phyloP scores from a whole-genome alignment of 2,888 invertebrate genomes.

The Eilema caniola region DNA sequence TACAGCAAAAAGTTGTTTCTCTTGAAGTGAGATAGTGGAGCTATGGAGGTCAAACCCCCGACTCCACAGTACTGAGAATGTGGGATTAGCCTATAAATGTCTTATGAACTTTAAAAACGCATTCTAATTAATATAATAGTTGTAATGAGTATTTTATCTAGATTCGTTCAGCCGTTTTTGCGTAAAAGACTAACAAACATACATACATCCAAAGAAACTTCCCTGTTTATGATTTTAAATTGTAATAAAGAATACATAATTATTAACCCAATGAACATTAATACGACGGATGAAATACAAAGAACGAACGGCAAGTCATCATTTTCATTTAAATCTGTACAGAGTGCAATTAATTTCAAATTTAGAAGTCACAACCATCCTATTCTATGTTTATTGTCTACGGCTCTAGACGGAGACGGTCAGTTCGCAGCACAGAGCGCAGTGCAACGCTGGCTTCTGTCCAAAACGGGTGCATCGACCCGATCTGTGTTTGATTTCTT shows the following conservation, averaged over 20 bases:
- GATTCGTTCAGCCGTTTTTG: no score
- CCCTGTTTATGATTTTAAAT: no score
- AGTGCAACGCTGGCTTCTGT: slow-evolving; percentile 65
- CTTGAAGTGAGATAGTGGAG: no score
- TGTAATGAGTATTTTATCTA: no score
- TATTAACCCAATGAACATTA: not conserved
- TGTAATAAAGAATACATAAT: not conserved
- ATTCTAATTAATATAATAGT: no score
- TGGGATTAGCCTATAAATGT: no score
- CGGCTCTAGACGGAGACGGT: slow-evolving; percentile 50
- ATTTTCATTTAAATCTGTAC: not conserved
- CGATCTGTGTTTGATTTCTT: slow-evolving; percentile 43
- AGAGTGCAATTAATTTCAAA: slow-evolving; percentile 33
- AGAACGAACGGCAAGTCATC: not conserved
- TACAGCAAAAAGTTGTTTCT: no score
- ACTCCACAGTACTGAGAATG: no score
- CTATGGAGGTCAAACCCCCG: no score
- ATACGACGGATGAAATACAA: not conserved
- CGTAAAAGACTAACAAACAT: no score
- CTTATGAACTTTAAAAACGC: no score
- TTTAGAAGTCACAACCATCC: slow-evolving; percentile 42
- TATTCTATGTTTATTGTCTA: slow-evolving; percentile 59
- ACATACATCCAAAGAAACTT: no score
- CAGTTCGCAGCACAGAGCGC: slow-evolving; percentile 50
- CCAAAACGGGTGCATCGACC: slow-evolving; percentile 72